Evolutionary conservation across 2,113 vertebrate species (phyloP).

Genomic region (Phaethon lepturus): DNA sequence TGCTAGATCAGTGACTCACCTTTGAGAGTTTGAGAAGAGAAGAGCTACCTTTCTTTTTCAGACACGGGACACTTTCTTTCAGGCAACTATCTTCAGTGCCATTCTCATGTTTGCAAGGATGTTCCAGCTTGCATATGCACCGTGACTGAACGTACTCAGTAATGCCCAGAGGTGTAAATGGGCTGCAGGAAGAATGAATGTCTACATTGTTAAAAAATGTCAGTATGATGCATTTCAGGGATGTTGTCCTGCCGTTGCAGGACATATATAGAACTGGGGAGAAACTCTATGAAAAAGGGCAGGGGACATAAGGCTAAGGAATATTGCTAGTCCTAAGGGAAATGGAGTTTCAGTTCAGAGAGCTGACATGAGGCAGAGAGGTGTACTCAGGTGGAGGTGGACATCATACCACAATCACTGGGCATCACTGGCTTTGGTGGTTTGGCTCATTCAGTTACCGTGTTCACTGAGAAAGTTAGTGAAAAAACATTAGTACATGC

Average conservation of each 20-base stretch:
- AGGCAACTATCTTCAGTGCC: not conserved
- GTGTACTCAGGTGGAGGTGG: not conserved
- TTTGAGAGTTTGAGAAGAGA: not conserved
- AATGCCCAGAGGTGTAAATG: not conserved
- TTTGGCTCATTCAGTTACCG: not conserved
- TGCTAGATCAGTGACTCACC: not conserved
- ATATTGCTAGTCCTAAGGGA: not conserved
- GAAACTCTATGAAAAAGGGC: not conserved
- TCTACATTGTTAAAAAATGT: not conserved
- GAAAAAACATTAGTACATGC: no score
- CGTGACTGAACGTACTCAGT: not conserved
- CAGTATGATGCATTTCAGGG: not conserved
- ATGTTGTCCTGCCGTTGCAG: not conserved
- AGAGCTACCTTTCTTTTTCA: not conserved
- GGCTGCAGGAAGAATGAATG: not conserved
- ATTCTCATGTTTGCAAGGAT: not conserved
- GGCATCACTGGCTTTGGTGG: not conserved
- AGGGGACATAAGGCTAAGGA: not conserved
- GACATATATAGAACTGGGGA: not conserved
- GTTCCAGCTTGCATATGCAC: not conserved
- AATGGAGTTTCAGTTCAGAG: not conserved
- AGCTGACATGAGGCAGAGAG: not conserved
- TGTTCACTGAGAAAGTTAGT: no score
- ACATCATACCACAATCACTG: not conserved
- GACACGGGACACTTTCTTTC: not conserved